Base-by-base conservation (phyloP, 2,113 vertebrate genomes). In the Proterorhinus semilunaris region DNA sequence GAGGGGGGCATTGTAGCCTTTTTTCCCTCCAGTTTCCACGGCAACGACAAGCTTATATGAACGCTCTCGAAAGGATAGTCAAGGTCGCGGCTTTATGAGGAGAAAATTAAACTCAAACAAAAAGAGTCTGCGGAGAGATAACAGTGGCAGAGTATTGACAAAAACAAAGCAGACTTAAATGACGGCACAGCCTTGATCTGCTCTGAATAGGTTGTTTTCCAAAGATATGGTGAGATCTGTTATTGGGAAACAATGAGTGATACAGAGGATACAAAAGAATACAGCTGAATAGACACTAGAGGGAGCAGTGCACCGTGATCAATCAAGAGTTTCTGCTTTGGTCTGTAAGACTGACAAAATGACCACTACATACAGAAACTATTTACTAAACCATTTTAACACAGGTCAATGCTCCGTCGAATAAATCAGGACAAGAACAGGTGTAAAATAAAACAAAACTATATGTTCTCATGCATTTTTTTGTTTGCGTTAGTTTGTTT, bases 1-100 rank as follows among this genome's bases (percentile, higher is more conserved):
- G 76, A 57, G 83, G 77, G 71, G 46, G 49, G 62, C 58, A 72
- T 59, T 48, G 27, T 51, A 46, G 71, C 45, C 62, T 71, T 65
- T 10, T 5, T 27, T 65, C 27, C 27, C 27, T 36, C 72, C 74
- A 57, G 90, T 92, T 92, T 85, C 90, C 88, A 88, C 27, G 72
- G 88, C 78, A 90, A 91, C 90, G 0, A 9, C 53, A 58, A 61
- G 51, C 17, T 65, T 74, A 71, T 53, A 64, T 21, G 74, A 83
- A 64, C 72, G 75, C 47, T 51, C 65, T 63, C 13, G 1, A 36
- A 48, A 85, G 65, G 70, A 69, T 80, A 76, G 65, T 82, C 69
- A 83, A 85, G 81, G 85, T 83, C 81, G 69, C 45, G 2, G n/a
- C 69, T 55, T 54, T 46, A 65, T 11, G 58, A 48, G 69, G 66